A percentile compares a stretch with the other conserved stretches of the same genome.
phyloP scores from a whole-genome alignment of 2,888 invertebrate genomes.

The Noctuana brunneofusca region DNA sequence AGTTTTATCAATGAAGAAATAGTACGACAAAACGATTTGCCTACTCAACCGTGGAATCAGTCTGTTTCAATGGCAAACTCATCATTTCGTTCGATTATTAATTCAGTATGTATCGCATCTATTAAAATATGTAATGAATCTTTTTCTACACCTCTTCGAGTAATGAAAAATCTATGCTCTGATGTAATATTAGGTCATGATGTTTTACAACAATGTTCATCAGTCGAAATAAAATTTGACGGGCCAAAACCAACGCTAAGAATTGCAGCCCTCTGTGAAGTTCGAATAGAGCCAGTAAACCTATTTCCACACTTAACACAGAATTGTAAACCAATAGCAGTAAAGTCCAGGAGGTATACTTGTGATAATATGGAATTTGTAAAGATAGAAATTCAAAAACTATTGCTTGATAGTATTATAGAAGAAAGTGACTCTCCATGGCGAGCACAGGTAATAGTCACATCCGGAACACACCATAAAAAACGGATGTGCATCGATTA shows the following conservation, averaged over 20 bases:
- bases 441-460: slow-evolving; percentile 5
- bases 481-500: slow-evolving; percentile 21
- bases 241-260: slow-evolving; percentile 5
- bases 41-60: background rate
- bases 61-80: slow-evolving; percentile 2
- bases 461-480: slow-evolving; percentile 5
- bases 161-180: slow-evolving; percentile 7
- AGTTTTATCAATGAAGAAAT: slow-evolving; percentile 1
- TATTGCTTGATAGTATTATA: background rate
- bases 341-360: background rate
- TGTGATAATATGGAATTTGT: background rate
- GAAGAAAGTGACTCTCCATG: slow-evolving; percentile 8
- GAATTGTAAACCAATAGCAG: background rate
- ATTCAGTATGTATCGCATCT: background rate
- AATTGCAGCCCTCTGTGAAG: slow-evolving; percentile 6
- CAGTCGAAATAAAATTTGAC: slow-evolving; percentile 12
- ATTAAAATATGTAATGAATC: slow-evolving; percentile 2
- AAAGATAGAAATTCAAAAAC: background rate
- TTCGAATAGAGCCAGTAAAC: background rate
- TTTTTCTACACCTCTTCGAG: slow-evolving; percentile 10
- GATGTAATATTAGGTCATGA: slow-evolving; percentile 10
- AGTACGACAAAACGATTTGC: background rate
- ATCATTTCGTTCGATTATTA: background rate
- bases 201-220: slow-evolving; percentile 3
- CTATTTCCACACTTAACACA: slow-evolving; percentile 4